phyloP scores from a whole-genome alignment of 2,113 vertebrate genomes.

The Colaptes auratus region DNA sequence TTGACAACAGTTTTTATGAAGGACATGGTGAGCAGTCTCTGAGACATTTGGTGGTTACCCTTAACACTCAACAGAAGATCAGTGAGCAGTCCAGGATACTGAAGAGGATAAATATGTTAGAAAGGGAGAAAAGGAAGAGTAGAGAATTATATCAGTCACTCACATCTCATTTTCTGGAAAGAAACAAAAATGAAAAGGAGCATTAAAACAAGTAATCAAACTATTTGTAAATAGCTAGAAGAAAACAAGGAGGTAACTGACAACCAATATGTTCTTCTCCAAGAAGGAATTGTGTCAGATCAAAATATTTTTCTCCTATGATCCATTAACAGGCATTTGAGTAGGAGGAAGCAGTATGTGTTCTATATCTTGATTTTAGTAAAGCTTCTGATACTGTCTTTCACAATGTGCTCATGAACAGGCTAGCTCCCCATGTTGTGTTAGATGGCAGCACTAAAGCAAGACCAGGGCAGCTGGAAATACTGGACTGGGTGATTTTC shows the following conservation, averaged over 20 bases:
- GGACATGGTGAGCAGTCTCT: not conserved
- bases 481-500: not conserved
- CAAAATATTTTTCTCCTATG: not conserved
- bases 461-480: not conserved
- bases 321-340: not conserved
- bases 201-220: not conserved
- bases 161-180: not conserved
- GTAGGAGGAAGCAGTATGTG: not conserved
- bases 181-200: not conserved
- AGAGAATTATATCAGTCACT: not conserved
- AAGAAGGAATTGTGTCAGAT: not conserved
- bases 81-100: not conserved
- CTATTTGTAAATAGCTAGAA: not conserved
- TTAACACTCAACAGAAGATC: accelerated
- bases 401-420: not conserved
- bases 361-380: not conserved
- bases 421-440: not conserved
- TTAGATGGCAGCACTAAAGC: not conserved
- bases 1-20: not conserved
- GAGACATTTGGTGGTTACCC: not conserved
- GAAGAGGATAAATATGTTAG: not conserved
- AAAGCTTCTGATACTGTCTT: not conserved
- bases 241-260: not conserved
- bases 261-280: not conserved
- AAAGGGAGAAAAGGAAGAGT: not conserved